These are phyloP conservation scores for Falco novaeseelandiae DNA, from an alignment of 2,797 vertebrate species.

Conservation along the genomic window DNA sequence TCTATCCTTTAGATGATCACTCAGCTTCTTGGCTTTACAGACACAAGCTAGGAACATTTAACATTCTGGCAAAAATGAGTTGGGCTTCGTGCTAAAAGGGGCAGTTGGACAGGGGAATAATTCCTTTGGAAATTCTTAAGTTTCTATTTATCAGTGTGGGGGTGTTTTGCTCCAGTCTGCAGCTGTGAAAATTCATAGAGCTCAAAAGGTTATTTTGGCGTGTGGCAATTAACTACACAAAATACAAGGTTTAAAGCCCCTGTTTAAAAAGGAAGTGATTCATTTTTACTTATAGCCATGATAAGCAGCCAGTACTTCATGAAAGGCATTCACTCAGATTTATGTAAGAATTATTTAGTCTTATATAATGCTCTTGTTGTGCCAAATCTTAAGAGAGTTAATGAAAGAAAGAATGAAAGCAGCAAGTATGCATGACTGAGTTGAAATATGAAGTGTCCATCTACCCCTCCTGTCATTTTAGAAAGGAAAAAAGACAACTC, in stretches of 20 bases:
- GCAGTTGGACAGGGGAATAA: constrained; percentile 5
- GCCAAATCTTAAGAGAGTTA: constrained; percentile 42
- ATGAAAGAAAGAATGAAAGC: constrained; percentile 49
- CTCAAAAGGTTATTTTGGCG: constrained; percentile 62
- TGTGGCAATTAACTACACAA: constrained; percentile 48
- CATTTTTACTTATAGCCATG: constrained; percentile 47
- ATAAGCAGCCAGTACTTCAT: constrained; percentile 25
- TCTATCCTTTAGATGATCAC: background rate
- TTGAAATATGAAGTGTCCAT: constrained; percentile 5
- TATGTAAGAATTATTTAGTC: constrained; percentile 55
- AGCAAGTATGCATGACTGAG: background rate
- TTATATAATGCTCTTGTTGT: constrained; percentile 53
- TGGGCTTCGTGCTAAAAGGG: constrained; percentile 28
- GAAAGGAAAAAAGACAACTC: background rate
- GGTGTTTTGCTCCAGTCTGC: background rate
- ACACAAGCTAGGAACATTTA: background rate
- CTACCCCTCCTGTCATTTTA: background rate
- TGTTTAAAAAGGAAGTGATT: constrained; percentile 52
- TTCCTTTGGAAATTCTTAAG: constrained; percentile 47
- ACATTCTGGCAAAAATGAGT: constrained; percentile 7
- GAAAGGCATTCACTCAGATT: constrained; percentile 41
- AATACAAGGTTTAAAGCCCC: constrained; percentile 41
- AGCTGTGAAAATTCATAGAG: constrained; percentile 57
- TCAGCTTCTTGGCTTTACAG: background rate
- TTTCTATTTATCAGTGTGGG: constrained; percentile 24